Percentiles rank a stretch among this genome's conserved stretches.
phyloP scores from a whole-genome alignment of 2,888 invertebrate species.

The Beris chalybata region DNA sequence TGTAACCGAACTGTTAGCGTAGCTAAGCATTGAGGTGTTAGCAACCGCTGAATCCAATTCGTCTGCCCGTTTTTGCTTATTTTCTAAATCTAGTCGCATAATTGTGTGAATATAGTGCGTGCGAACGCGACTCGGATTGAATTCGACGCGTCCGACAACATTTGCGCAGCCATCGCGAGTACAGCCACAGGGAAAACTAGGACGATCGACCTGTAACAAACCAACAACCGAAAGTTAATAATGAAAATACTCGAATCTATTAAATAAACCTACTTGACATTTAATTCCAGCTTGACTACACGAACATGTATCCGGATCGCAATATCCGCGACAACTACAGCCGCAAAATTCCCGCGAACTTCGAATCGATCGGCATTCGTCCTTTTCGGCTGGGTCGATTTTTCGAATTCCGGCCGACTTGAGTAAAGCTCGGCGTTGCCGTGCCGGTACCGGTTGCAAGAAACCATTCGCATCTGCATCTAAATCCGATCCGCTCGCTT shows the following conservation, averaged over 20 bases:
- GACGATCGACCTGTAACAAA: constrained; percentile 75
- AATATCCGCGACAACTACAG: constrained; percentile 88
- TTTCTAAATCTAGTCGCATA: constrained; percentile 88
- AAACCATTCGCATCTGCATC: constrained; percentile 90
- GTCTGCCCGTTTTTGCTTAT: constrained; percentile 66
- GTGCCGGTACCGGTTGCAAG: constrained; percentile 87
- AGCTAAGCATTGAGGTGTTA: constrained; percentile 34
- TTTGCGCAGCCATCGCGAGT: constrained; percentile 93
- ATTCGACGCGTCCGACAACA: constrained; percentile 89
- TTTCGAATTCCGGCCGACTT: constrained; percentile 92
- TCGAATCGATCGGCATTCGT: constrained; percentile 90
- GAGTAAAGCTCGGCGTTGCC: constrained; percentile 83
- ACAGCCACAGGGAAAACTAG: constrained; percentile 96
- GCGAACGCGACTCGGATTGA: constrained; percentile 91
- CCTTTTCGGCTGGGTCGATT: constrained; percentile 91
- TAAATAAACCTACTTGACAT: constrained; percentile 69
- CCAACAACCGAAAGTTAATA: constrained; percentile 7
- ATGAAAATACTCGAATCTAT: background rate
- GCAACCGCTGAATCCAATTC: constrained; percentile 27
- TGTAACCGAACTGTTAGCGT: constrained; percentile 1
- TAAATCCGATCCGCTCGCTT: constrained; percentile 79
- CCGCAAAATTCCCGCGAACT: constrained; percentile 92
- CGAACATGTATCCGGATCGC: constrained; percentile 93
- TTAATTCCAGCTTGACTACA: constrained; percentile 95
- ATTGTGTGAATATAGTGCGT: constrained; percentile 97